These are phyloP conservation scores for Microctonus aethiopoides DNA, from an alignment of 2,888 invertebrate genomes.

Conservation along the genomic window DNA sequence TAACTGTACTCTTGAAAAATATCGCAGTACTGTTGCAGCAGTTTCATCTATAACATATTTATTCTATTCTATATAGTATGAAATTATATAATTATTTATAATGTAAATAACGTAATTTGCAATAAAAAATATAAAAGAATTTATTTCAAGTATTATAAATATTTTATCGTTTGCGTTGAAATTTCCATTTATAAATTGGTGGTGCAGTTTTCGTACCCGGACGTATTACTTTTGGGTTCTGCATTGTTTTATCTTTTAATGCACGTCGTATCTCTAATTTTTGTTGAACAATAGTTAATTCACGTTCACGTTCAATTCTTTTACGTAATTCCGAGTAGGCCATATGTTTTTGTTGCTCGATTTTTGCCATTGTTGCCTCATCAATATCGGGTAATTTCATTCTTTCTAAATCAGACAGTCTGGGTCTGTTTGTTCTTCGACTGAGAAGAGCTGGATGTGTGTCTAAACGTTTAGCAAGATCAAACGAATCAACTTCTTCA, in stretches of 20 bases:
- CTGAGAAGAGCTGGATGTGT: slow-evolving; percentile 80
- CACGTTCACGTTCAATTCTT: slow-evolving; percentile 81
- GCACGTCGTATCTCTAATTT: slow-evolving; percentile 81
- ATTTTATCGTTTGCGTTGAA: slow-evolving; percentile 79
- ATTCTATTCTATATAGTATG: too few relatives aligned
- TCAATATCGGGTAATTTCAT: slow-evolving; percentile 72
- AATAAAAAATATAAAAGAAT: too few relatives aligned
- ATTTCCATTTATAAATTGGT: slow-evolving; percentile 84
- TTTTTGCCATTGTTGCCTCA: slow-evolving; percentile 68
- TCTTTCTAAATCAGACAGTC: slow-evolving; percentile 71
- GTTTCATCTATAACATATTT: too few relatives aligned
- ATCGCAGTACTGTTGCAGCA: too few relatives aligned
- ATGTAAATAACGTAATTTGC: too few relatives aligned
- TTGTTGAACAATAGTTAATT: slow-evolving; percentile 79
- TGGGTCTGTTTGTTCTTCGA: slow-evolving; percentile 78
- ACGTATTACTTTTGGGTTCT: slow-evolving; percentile 75
- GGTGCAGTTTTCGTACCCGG: slow-evolving; percentile 75
- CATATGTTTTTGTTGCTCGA: slow-evolving; percentile 73
- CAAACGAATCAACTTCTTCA: slow-evolving; percentile 73
- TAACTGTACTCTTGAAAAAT: too few relatives aligned
- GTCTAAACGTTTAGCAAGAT: slow-evolving; percentile 77
- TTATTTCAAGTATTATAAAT: background rate
- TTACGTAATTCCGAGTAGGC: slow-evolving; percentile 80
- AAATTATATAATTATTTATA: too few relatives aligned
- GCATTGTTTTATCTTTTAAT: slow-evolving; percentile 73